Base-by-base conservation (phyloP, 2,797 vertebrate species). In the Takifugu rubripes region DNA sequence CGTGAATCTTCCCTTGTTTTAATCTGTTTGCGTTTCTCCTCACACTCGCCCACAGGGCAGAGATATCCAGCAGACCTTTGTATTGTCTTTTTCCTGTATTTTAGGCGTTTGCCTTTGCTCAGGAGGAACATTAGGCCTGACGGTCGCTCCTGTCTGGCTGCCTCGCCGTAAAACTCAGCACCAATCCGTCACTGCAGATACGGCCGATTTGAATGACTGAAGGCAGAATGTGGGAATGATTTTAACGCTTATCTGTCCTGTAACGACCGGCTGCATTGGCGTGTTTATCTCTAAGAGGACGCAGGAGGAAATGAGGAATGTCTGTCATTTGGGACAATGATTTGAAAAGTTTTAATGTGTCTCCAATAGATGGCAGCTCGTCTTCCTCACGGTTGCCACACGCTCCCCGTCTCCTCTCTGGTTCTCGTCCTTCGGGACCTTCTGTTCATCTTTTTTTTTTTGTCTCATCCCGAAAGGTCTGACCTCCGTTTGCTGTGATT, bases 201-300 rank as follows among this genome's bases (percentile, higher is more conserved):
- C 15, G 61, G 49, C 36, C 12, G 12, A 40, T 40, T 12, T 40
- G 14, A 40, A 40, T 14, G 36, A 40, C 36, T 2, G 11, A 40
- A 40, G 12, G 14, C 36, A 40, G 14, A 40, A 48, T 11, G 44
- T 26, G 33, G 54, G 50, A 59, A 61, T 63, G 49, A 48, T 62
- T 57, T 31, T 49, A 27, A 27, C 71, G 59, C 70, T 74, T 71
- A 73, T 79, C 69, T 66, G 31, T 16, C 25, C 61, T 61, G 66
- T 77, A 74, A 77, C 68, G 72, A 73, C 56, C 78, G 40, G 33
- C 51, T 6, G 3, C 17, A 44, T 56, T 66, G 72, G 68, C 68
- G 45, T 59, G 65, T 74, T 77, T 79, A 84, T 82, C 79, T 82
- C 5, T 42, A 59, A 51, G 49, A 42, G 56, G 61, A 70, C 70